A percentile compares a stretch with the other conserved stretches of the same genome.
phyloP scores from a whole-genome alignment of 2,797 vertebrate genomes.

The Poeciliopsis gracilis region DNA sequence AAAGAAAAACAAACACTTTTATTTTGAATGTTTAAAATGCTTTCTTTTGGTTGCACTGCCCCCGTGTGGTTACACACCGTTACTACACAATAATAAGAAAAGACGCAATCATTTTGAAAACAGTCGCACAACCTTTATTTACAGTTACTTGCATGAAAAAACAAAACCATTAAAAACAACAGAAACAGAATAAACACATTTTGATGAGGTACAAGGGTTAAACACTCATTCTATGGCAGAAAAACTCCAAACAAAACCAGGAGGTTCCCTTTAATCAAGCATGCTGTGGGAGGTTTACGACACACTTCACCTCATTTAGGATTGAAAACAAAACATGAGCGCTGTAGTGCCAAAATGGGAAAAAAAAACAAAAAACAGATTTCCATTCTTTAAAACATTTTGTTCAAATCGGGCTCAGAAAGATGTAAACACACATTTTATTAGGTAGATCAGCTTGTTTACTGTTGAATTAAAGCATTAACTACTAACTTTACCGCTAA shows the following conservation, averaged over 20 bases:
- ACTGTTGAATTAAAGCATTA: conserved; percentile 15
- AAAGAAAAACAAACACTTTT: neutral
- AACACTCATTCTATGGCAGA: conserved; percentile 17
- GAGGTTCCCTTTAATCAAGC: conserved; percentile 4
- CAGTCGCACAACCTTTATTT: conserved; percentile 77
- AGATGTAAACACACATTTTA: conserved; percentile 22
- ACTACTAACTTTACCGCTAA: conserved; percentile 20
- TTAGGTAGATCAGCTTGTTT: conserved; percentile 24
- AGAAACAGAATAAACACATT: conserved; percentile 28
- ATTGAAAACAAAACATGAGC: conserved; percentile 1
- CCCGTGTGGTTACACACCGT: conserved; percentile 28
- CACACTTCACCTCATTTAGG: conserved; percentile 1
- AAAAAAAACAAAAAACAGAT: neutral
- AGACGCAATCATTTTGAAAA: conserved; percentile 54
- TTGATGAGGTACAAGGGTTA: conserved; percentile 13
- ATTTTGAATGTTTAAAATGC: too few relatives aligned
- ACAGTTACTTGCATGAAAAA: conserved; percentile 62
- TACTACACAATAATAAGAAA: neutral
- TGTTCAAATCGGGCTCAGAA: conserved; percentile 23
- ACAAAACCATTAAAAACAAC: conserved; percentile 17
- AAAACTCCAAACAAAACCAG: conserved; percentile 26
- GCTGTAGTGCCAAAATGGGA: neutral
- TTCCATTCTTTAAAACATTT: conserved; percentile 20
- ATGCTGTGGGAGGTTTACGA: conserved; percentile 12
- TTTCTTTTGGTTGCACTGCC: conserved; percentile 33